Conservation (phyloP, 2,888 invertebrate genomes). For the Pseudococcus jackbeardsleyi region DNA sequence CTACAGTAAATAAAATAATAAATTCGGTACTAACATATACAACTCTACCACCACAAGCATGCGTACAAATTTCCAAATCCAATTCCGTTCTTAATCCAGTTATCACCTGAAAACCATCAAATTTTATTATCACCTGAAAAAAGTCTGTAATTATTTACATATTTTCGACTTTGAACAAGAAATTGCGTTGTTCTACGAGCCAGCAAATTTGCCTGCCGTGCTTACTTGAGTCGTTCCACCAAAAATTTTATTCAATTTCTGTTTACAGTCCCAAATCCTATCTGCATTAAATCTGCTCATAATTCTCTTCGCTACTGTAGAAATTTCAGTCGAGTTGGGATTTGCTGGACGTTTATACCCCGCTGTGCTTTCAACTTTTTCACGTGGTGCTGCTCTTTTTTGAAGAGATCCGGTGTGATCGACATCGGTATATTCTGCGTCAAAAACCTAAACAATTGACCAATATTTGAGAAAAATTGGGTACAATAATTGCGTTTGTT, state of each 20-base stretch:
- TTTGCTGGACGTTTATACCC: not conserved
- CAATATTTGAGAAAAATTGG: too few species aligned
- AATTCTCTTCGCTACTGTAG: not conserved
- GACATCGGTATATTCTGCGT: not conserved
- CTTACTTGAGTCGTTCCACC: not conserved
- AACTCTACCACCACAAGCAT: not conserved
- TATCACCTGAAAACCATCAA: not conserved
- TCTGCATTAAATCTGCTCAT: not conserved
- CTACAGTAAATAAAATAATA: too few species aligned
- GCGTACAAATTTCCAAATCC: conserved; percentile 1
- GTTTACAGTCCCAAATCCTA: not conserved
- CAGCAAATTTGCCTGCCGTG: too few species aligned
- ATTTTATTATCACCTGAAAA: not conserved
- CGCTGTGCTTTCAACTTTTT: not conserved
- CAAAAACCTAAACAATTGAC: not conserved
- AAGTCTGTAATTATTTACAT: too few species aligned
- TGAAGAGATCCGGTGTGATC: not conserved
- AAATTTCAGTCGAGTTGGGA: not conserved
- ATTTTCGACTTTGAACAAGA: too few species aligned
- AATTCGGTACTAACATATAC: not conserved
- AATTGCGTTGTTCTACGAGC: too few species aligned
- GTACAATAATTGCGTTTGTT: too few species aligned
- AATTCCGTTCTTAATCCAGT: not conserved
- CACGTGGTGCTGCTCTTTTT: not conserved
- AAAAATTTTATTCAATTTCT: not conserved